phyloP scores from a whole-genome alignment of 2,797 vertebrate species.

The Nyctalus aviator region DNA sequence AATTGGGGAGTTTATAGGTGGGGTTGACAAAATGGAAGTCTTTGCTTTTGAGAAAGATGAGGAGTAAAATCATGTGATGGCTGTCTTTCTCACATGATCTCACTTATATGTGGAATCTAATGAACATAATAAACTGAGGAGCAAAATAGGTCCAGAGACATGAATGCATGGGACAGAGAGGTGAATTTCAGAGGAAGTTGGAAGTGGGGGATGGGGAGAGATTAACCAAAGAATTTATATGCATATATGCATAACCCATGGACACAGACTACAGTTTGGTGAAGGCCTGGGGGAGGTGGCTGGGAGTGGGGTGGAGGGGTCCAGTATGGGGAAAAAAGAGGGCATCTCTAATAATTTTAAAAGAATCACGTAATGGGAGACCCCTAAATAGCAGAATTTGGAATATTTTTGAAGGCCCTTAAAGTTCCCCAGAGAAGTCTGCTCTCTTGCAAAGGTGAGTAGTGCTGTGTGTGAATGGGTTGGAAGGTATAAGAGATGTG shows the following conservation, averaged over 20 bases:
- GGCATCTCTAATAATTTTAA: not conserved
- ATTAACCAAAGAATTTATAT: no score
- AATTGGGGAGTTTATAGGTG: not conserved
- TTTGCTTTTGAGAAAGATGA: conserved; percentile 25
- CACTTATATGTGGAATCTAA: not conserved
- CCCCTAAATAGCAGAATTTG: not conserved
- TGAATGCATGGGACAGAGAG: not conserved
- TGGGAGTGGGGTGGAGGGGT: no score
- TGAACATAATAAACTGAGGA: not conserved
- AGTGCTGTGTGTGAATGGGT: not conserved
- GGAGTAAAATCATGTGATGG: not conserved
- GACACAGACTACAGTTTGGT: not conserved
- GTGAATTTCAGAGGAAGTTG: not conserved
- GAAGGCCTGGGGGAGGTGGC: not conserved
- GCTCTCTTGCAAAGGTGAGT: not conserved
- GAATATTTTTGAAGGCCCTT: not conserved
- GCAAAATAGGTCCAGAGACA: not conserved
- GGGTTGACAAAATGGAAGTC: not conserved
- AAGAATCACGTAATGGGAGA: not conserved
- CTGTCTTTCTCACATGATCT: not conserved
- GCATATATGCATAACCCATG: not conserved
- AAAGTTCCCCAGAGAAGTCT: not conserved
- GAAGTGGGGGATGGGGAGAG: not conserved
- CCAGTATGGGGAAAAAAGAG: not conserved
- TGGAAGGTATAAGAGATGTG: not conserved